These are phyloP conservation scores for Drosophila longiperda DNA, from an alignment of 2,888 invertebrate species.

Conservation along the genomic window DNA sequence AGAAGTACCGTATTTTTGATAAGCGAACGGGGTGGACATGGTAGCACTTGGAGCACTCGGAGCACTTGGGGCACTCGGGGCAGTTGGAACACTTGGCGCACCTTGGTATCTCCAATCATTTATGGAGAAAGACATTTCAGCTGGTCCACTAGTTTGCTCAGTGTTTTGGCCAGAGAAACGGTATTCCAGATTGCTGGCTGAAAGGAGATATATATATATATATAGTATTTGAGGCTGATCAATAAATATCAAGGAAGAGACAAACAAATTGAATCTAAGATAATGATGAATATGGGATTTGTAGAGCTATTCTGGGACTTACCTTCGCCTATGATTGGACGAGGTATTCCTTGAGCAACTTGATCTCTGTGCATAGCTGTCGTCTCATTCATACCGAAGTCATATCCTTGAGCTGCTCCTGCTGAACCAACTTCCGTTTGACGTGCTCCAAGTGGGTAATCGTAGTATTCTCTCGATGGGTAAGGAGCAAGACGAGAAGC, in stretches of 20 bases:
- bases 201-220: no score
- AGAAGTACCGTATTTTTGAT: not conserved
- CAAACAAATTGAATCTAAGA: not conserved
- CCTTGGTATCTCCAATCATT: not conserved
- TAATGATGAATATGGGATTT: not conserved
- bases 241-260: not conserved
- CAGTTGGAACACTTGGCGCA: not conserved
- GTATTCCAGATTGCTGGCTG: not conserved
- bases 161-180: not conserved
- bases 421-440: not conserved
- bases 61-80: not conserved
- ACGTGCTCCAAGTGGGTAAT: not conserved
- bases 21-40: not conserved
- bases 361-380: not conserved
- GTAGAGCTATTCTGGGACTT: not conserved
- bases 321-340: not conserved
- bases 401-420: not conserved
- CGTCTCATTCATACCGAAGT: slow-evolving; percentile 3
- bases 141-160: not conserved
- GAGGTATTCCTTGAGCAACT: slow-evolving; percentile 7
- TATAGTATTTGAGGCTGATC: not conserved
- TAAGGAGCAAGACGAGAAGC: not conserved
- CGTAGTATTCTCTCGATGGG: not conserved
- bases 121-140: not conserved
- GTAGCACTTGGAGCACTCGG: not conserved